Base-by-base conservation (phyloP, 2,797 vertebrate genomes). In the Glossophaga mutica region DNA sequence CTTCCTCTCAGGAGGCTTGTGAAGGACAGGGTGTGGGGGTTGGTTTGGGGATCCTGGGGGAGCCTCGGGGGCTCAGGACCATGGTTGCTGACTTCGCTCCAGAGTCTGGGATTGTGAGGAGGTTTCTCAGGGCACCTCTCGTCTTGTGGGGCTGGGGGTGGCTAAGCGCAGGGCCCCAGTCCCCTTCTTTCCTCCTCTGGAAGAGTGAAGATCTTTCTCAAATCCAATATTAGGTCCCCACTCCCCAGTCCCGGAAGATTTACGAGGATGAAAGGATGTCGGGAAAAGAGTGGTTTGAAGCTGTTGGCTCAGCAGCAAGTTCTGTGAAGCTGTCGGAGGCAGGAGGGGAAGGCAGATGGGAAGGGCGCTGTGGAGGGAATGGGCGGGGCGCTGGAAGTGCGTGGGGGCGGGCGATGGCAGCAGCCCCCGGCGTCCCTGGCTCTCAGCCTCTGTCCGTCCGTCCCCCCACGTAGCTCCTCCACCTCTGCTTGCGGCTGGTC, bases 391-490 rank as follows among this genome's bases (percentile, higher is more conserved):
- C 29, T 9, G 59, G 55, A 48, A 48, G 18, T 22, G 57, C 26
- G 18, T 52, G 46, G 2, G 42, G 46, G 12, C 34, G 15, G 90
- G 18, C 0, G 4, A 14, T 8, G 6, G 16, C 11, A 4, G 22
- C 16, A 55, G 50, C 11, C 15, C 22, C 24, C 22, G n/a, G 93
- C 0, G 1, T 11, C 46, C 57, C 46, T 2, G 42, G 37, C n/a
- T 32, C 8, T 19, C 37, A 3, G 68, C 14, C 46, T 52, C 71
- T 78, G 9, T 39, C 70, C 68, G 9, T 29, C 52, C 44, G 16
- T 24, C 46, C 9, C 7, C 57, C 55, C 9, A 1, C 0, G 0
- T 0, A 4, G 39, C 34, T n/a, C 42, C 34, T n/a, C 34, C 3
- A 0, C 0, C 9, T 46, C 37, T 5, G 4, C 3, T 10, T 12